A percentile compares a stretch with the other conserved stretches of the same genome.
These are phyloP conservation scores for Agrilus biguttatus DNA, from an alignment of 2,888 invertebrate genomes.

Conservation along the genomic window DNA sequence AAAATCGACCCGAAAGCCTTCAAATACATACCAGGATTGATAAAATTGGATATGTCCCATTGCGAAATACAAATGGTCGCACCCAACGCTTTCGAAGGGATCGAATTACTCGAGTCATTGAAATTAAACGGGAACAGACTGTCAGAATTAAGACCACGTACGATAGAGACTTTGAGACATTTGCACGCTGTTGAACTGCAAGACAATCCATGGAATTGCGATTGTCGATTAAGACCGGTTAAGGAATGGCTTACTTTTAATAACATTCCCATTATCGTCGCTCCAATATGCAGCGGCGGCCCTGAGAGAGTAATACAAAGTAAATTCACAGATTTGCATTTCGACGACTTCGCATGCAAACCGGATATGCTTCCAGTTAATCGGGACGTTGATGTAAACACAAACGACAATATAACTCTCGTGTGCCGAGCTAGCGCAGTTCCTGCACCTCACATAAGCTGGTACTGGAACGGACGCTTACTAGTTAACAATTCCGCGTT, in stretches of 20 bases:
- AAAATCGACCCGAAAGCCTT: slow-evolving; percentile 66
- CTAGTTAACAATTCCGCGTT: slow-evolving; percentile 66
- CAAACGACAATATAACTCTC: slow-evolving; percentile 76
- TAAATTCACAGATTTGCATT: slow-evolving; percentile 58
- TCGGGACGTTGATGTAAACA: slow-evolving; percentile 61
- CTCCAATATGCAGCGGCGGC: slow-evolving; percentile 60
- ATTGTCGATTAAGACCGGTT: slow-evolving; percentile 67
- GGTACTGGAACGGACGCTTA: slow-evolving; percentile 75
- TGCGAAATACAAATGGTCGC: slow-evolving; percentile 69
- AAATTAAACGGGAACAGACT: slow-evolving; percentile 73
- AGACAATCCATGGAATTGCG: slow-evolving; percentile 81
- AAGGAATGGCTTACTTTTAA: slow-evolving; percentile 69
- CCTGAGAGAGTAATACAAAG: slow-evolving; percentile 56
- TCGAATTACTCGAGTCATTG: slow-evolving; percentile 60
- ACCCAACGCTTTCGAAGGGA: slow-evolving; percentile 60
- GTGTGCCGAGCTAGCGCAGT: slow-evolving; percentile 68
- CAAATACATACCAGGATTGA: slow-evolving; percentile 56
- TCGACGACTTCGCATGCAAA: slow-evolving; percentile 76
- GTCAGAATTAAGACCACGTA: slow-evolving; percentile 54
- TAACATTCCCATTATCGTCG: slow-evolving; percentile 62
- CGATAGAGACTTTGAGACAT: slow-evolving; percentile 57
- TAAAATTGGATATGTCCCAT: slow-evolving; percentile 70
- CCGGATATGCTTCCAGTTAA: slow-evolving; percentile 65
- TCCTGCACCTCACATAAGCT: slow-evolving; percentile 66
- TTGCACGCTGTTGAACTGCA: slow-evolving; percentile 71